Conservation (phyloP, 2,888 invertebrate species). For the Cartodere bifasciata region DNA sequence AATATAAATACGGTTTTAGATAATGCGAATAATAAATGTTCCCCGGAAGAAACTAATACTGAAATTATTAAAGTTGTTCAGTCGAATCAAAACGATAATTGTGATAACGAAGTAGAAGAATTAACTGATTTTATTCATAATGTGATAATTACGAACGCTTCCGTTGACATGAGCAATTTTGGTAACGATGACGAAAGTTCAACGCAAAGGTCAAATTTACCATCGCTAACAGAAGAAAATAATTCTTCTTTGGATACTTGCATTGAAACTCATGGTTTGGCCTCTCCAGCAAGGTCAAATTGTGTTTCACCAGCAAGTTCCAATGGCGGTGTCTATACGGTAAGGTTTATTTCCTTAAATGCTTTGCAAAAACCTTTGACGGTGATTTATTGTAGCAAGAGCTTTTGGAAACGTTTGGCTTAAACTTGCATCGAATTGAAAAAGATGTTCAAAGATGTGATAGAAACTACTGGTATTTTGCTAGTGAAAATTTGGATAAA, state of each 20-base stretch:
- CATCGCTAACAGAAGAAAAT: conserved; percentile 49
- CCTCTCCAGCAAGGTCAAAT: conserved; percentile 34
- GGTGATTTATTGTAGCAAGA: conserved; percentile 51
- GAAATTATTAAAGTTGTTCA: conserved; percentile 1
- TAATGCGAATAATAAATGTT: too few relatives aligned
- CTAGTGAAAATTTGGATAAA: conserved; percentile 78
- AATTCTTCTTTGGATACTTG: conserved; percentile 31
- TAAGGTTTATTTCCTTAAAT: conserved; percentile 37
- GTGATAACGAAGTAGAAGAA: conserved; percentile 16
- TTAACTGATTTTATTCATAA: conserved; percentile 38
- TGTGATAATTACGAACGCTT: conserved; percentile 60
- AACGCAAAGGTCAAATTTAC: conserved; percentile 37
- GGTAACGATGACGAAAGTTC: conserved; percentile 37
- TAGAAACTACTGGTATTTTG: conserved; percentile 88
- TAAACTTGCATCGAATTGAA: conserved; percentile 89
- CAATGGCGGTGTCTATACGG: conserved; percentile 82
- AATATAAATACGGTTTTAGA: too few relatives aligned
- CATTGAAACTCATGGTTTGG: conserved; percentile 33
- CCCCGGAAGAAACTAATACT: too few relatives aligned
- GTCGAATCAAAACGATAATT: too few relatives aligned
- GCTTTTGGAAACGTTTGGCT: conserved; percentile 67
- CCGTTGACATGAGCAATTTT: conserved; percentile 43
- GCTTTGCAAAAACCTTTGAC: too few relatives aligned
- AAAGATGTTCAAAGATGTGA: conserved; percentile 95
- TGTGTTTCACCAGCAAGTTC: conserved; percentile 82